Conservation (phyloP, 2,113 vertebrate genomes). For the Blennius ocellaris region DNA sequence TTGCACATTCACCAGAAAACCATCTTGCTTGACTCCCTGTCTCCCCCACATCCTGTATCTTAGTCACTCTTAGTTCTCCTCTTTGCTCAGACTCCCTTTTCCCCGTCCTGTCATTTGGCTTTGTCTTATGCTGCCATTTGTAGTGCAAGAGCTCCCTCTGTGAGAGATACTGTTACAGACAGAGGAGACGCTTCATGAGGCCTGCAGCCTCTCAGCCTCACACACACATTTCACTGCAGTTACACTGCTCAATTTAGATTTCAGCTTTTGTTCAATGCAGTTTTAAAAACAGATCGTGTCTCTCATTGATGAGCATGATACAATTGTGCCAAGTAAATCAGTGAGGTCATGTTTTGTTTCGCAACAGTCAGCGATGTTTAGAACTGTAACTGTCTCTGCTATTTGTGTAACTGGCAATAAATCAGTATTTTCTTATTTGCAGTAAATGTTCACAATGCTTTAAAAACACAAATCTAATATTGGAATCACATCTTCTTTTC, state of each 20-base stretch:
- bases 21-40: conserved; percentile 1
- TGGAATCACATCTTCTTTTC: background rate
- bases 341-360: background rate
- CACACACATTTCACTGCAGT: too few species aligned
- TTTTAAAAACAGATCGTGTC: too few species aligned
- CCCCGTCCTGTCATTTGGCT: conserved; percentile 27
- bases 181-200: conserved; percentile 21
- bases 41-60: conserved; percentile 13
- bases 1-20: conserved; percentile 7
- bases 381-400: background rate
- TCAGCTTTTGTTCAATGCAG: too few species aligned
- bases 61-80: conserved; percentile 18
- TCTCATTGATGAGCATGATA: too few species aligned
- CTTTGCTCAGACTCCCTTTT: conserved; percentile 25
- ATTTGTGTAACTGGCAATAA: too few species aligned
- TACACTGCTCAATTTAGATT: too few species aligned
- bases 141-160: conserved; percentile 84
- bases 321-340: conserved; percentile 6
- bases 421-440: background rate
- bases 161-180: conserved; percentile 51
- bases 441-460: background rate
- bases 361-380: background rate
- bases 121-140: conserved; percentile 53
- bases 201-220: background rate
- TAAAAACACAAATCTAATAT: background rate